Evolutionary conservation across 2,888 invertebrate species (phyloP).

Genomic region (Mycalesis mineus): DNA sequence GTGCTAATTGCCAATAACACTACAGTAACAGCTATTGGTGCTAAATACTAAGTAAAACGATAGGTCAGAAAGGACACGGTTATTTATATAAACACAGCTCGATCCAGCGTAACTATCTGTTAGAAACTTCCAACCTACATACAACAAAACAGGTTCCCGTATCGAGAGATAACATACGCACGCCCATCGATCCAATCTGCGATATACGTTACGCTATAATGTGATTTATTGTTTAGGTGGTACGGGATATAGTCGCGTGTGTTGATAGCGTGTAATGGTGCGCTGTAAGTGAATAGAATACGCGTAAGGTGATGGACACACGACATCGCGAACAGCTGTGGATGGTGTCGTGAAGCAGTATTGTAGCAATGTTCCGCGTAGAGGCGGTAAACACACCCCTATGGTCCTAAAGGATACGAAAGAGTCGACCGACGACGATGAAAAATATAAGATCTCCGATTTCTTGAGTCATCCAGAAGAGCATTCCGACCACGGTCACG

Average conservation of each 20-base stretch:
- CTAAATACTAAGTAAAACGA: background rate
- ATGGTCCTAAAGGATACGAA: too few relatives aligned
- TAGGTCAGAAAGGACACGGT: background rate
- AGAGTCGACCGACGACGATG: too few relatives aligned
- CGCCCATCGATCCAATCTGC: slow-evolving; percentile 11
- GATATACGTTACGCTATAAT: slow-evolving; percentile 16
- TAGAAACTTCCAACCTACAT: slow-evolving; percentile 29
- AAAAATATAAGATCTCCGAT: too few relatives aligned
- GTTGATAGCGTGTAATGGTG: background rate
- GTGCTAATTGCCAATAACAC: background rate
- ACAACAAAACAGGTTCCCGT: slow-evolving; percentile 33
- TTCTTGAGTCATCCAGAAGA: too few relatives aligned
- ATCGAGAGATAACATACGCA: slow-evolving; percentile 23
- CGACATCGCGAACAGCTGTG: too few relatives aligned
- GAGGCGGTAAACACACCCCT: too few relatives aligned
- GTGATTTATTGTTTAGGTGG: slow-evolving; percentile 10
- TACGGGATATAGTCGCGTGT: slow-evolving; percentile 16
- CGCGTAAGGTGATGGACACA: too few relatives aligned
- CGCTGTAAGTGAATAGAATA: background rate
- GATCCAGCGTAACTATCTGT: slow-evolving; percentile 19
- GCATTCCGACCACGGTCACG: too few relatives aligned
- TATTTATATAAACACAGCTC: slow-evolving; percentile 14
- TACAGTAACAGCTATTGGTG: too few relatives aligned
- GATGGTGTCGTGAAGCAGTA: too few relatives aligned
- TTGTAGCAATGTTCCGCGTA: too few relatives aligned